Evolutionary conservation across 2,113 vertebrate genomes (phyloP), one percentile per base, ranked within the genome.

Genomic region (Chauna torquata): DNA sequence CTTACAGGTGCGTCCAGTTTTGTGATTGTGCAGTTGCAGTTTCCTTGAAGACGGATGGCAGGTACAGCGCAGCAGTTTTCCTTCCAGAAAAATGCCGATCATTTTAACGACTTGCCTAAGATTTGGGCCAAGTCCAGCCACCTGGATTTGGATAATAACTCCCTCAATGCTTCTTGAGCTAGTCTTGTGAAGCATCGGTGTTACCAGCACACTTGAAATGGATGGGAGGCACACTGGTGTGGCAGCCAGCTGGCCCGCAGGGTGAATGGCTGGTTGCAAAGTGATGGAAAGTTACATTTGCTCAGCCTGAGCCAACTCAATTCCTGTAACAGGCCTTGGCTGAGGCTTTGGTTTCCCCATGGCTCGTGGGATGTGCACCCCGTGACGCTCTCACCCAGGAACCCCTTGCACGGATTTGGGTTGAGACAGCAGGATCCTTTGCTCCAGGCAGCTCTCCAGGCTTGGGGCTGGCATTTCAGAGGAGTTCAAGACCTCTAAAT

Each of bases 71-170:
- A 71, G 89, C 75, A 85, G 40, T 75, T 93, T 77, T 54, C 49
- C 50, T 92, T 96, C 77, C 86, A 94, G 49, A 74, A 82, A 92
- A 86, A 50, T 52, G 96, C 65, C 91, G 58, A 16, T 96, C 92
- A 85, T 77, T 96, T 88, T 94, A 94, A 97, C 93, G 78, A 83
- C 89, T 92, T 75, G 52, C 90, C 52, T 81, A 66, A 81, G 71
- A 65, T 78, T 81, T 97, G 95, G 90, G 79, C 77, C 38, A 32
- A 70, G 36, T 96, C 96, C 96, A 96, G 76, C 70, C 52, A 79
- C 82, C 82, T 90, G 85, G 66, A 66, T 87, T 90, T 90, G 88
- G 47, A 71, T 90, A 96, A 86, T 90, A 94, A 88, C 57, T 95
- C 78, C 93, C 82, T 59, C 68, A 79, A 85, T 71, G 44, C 47